Evolutionary conservation across 1,140 invertebrate species (phyloP), one percentile per base, ranked within the genome.

Genomic region (Zelostemma sp.): DNA sequence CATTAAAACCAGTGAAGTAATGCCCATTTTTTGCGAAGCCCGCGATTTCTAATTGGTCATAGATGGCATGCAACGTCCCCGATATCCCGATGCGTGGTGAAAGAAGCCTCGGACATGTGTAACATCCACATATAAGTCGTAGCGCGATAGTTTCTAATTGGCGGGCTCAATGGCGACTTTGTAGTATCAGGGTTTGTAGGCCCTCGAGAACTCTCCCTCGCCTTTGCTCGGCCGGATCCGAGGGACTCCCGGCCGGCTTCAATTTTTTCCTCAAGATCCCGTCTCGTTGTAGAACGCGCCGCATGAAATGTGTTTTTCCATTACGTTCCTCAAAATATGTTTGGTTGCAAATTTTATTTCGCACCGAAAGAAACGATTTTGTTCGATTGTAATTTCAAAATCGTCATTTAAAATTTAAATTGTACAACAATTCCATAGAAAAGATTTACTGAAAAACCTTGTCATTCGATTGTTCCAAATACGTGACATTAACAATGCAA

Each of bases 161-260:
- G 1, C 35, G 9, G 12, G 35, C 35, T 38, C 21, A 25, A 25
- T 25, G 21, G 21, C 21, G 21, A 25, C 21, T 5, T 38, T 38
- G 35, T 38, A 38, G 35, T 38, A 38, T 38, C 35, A 38, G 35
- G 35, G 35, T 38, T 38, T 38, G 35, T 38, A 38, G 35, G 35
- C 35, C 35, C 35, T 38, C 35, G 35, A 38, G 35, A 38, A 31
- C 28, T 31, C 28, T 31, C 28, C 28, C 28, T 31, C 11, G 28
- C 5, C 35, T 38, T 38, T 1, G 12, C 12, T 38, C 12, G 4
- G 35, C 9, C 35, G 9, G 12, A 38, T 38, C 35, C 9, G 35
- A 38, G 12, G 35, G 35, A 38, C 9, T 38, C 35, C 35, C 35
- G 35, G 35, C 35, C 35, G 12, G 35, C n/a, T 14, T 5, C 35